Conservation (phyloP, 1,140 invertebrate species). For the Drosophila bifasciata region DNA sequence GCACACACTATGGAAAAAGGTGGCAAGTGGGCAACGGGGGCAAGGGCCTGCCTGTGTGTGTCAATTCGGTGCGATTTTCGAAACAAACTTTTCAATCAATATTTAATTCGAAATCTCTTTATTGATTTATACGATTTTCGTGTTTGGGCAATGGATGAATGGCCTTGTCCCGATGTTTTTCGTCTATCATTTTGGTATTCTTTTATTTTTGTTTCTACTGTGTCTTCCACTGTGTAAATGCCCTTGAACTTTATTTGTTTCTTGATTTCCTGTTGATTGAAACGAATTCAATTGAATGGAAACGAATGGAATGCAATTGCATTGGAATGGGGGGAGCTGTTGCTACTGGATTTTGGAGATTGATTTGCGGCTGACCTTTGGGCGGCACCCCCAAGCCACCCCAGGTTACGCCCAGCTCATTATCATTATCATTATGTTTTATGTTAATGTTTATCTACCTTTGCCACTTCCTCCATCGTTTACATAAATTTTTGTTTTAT, state of each 20-base stretch:
- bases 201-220: slow-evolving; percentile 31
- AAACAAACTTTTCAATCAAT: slow-evolving; percentile 60
- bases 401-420: too few relatives aligned
- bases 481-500: too few relatives aligned
- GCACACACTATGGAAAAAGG: too few relatives aligned
- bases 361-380: slow-evolving; percentile 38
- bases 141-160: too few relatives aligned
- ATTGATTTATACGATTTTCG: slow-evolving; percentile 62
- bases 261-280: slow-evolving; percentile 22
- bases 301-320: slow-evolving; percentile 2
- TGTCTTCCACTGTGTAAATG: slow-evolving; percentile 52
- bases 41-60: background rate
- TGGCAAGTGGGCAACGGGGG: too few relatives aligned
- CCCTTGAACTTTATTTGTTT: slow-evolving; percentile 48
- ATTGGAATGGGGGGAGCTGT: background rate
- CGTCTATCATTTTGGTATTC: slow-evolving; percentile 21
- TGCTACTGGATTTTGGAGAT: slow-evolving; percentile 23
- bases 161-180: slow-evolving; percentile 32
- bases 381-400: background rate
- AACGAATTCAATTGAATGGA: slow-evolving; percentile 16
- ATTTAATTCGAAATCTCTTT: slow-evolving; percentile 51
- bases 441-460: too few relatives aligned
- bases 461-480: too few relatives aligned
- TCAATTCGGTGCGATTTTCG: slow-evolving; percentile 48
- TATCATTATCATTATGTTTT: too few relatives aligned